Percentiles rank a stretch among this genome's conserved stretches.
These are phyloP conservation scores for Apostichopus japonicus DNA, from an alignment of 35 echinoderm and acorn worm genomes.

Conservation along the genomic window DNA sequence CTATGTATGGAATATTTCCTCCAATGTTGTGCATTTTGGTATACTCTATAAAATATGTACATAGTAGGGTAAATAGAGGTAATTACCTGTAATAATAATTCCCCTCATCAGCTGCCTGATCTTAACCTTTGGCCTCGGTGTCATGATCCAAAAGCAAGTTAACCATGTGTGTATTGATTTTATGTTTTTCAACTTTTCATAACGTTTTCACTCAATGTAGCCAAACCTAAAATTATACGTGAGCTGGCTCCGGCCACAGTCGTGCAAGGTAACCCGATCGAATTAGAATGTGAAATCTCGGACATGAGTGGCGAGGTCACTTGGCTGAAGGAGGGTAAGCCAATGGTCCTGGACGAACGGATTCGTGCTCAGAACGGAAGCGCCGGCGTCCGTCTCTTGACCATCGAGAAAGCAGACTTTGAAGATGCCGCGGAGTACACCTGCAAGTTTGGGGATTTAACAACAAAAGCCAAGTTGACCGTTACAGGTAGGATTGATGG, in stretches of 20 bases:
- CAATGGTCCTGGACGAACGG: slow-evolving; percentile 55
- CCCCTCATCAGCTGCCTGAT: no score
- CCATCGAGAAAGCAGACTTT: slow-evolving; percentile 66
- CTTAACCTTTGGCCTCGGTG: no score
- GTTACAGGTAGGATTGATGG: slow-evolving; percentile 62
- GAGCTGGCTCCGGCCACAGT: slow-evolving; percentile 66
- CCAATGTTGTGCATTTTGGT: no score
- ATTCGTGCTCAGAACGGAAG: slow-evolving; percentile 50
- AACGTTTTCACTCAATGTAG: background rate
- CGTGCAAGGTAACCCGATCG: slow-evolving; percentile 57
- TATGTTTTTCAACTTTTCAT: background rate
- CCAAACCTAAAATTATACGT: slow-evolving; percentile 86
- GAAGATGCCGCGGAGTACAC: slow-evolving; percentile 80
- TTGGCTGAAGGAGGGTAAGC: slow-evolving; percentile 77
- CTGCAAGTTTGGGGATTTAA: slow-evolving; percentile 71
- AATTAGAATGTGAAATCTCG: slow-evolving; percentile 82
- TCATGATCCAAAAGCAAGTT: no score
- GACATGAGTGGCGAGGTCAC: slow-evolving; percentile 67
- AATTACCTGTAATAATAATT: no score
- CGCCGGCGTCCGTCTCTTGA: slow-evolving; percentile 41
- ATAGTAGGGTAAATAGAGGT: no score
- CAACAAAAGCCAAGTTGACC: slow-evolving; percentile 74
- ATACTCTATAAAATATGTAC: no score
- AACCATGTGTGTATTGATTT: background rate
- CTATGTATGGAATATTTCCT: no score